Conservation (phyloP, 2,797 vertebrate genomes). For the Synaphobranchus kaupii region DNA sequence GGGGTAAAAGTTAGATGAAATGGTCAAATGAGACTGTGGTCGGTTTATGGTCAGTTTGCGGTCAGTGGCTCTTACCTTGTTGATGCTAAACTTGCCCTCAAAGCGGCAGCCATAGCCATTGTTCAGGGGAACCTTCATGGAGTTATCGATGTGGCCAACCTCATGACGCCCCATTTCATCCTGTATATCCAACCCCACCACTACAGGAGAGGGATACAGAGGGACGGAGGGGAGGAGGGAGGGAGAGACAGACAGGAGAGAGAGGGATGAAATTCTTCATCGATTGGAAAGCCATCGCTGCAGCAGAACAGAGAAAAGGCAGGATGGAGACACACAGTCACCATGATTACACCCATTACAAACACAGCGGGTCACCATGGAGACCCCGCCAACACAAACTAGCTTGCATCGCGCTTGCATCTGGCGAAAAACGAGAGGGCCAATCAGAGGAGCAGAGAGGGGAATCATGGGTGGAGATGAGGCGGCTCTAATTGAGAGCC, state of each 20-base stretch:
- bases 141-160: slow-evolving; percentile 98
- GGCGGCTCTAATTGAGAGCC: background rate
- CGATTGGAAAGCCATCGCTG: background rate
- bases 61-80: slow-evolving; percentile 80
- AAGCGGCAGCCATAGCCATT: slow-evolving; percentile 91
- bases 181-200: slow-evolving; percentile 97
- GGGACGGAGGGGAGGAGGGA: background rate
- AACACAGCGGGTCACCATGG: background rate
- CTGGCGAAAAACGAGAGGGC: background rate
- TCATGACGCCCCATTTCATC: slow-evolving; percentile 99
- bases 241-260: background rate
- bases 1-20: background rate
- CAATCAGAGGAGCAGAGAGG: background rate
- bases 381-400: background rate
- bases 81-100: slow-evolving; percentile 96
- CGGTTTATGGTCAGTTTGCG: background rate
- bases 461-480: background rate
- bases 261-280: background rate
- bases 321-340: background rate
- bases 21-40: background rate
- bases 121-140: slow-evolving; percentile 92
- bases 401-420: background rate
- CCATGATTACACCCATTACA: background rate
- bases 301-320: background rate
- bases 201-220: slow-evolving; percentile 59